Percentiles rank a stretch among this genome's conserved stretches.
phyloP scores from a whole-genome alignment of 2,113 vertebrate species.

The Takifugu bimaculatus region DNA sequence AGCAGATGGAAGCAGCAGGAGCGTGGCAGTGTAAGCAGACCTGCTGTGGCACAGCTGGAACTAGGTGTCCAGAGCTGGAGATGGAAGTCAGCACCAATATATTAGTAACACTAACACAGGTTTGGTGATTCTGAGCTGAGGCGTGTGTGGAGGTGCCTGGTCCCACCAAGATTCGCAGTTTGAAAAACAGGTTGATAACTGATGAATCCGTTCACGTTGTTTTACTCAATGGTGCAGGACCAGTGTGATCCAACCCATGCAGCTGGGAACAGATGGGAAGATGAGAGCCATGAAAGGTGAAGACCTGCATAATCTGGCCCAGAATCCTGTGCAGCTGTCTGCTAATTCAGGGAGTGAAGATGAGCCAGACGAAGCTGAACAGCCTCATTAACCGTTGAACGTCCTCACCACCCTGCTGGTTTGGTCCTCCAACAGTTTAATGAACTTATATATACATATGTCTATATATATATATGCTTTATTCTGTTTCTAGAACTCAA shows the following conservation, averaged over 20 bases:
- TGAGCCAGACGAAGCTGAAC: conserved; percentile 19
- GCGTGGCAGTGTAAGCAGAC: too few relatives aligned
- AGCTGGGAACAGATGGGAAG: conserved; percentile 81
- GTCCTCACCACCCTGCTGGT: not conserved
- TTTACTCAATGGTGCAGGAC: conserved; percentile 63
- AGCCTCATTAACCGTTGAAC: not conserved
- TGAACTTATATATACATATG: too few relatives aligned
- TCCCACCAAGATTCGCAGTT: not conserved
- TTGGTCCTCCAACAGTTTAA: too few relatives aligned
- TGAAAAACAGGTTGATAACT: not conserved
- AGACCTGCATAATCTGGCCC: conserved; percentile 66
- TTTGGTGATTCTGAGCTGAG: too few relatives aligned
- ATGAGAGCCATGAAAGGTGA: conserved; percentile 80
- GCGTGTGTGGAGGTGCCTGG: too few relatives aligned
- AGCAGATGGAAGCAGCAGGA: too few relatives aligned
- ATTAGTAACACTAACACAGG: too few relatives aligned
- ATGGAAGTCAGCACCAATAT: too few relatives aligned
- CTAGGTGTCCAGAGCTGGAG: too few relatives aligned
- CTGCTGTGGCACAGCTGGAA: too few relatives aligned
- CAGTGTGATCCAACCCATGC: conserved; percentile 88
- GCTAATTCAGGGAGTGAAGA: conserved; percentile 75
- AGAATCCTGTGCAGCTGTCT: conserved; percentile 68
- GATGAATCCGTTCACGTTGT: not conserved
- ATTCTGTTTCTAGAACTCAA: too few relatives aligned
- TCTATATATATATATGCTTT: too few relatives aligned